These are phyloP conservation scores for Enteromius unitaeniatus DNA, from an alignment of 2,797 vertebrate species.

Conservation along the genomic window DNA sequence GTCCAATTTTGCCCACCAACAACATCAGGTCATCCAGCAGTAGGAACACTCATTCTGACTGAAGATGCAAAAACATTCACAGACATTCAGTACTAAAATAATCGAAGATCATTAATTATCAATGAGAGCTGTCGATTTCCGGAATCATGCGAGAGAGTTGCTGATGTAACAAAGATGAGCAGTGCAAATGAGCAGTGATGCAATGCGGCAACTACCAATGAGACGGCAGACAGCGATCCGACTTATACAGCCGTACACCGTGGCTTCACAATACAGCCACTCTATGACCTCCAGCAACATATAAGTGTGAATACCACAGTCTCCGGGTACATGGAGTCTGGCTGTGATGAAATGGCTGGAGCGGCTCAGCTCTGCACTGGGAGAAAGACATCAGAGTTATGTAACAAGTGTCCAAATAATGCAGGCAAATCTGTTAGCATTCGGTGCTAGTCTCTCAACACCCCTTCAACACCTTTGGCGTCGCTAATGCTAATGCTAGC, in stretches of 20 bases:
- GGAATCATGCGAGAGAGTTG: neutral
- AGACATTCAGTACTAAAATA: neutral
- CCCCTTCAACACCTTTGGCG: slow-evolving; percentile 7
- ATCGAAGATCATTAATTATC: slow-evolving; percentile 15
- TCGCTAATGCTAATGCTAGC: slow-evolving; percentile 22
- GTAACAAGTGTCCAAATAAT: slow-evolving; percentile 52
- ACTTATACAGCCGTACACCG: neutral
- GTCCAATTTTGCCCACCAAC: neutral
- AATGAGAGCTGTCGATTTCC: neutral
- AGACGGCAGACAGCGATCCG: neutral
- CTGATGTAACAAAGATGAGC: slow-evolving; percentile 9
- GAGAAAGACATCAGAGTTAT: slow-evolving; percentile 36
- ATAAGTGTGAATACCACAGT: neutral
- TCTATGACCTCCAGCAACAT: slow-evolving; percentile 22
- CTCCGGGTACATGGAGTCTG: neutral
- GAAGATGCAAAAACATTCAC: neutral
- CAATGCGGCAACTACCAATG: neutral
- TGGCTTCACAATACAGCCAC: neutral
- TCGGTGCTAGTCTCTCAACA: slow-evolving; percentile 16
- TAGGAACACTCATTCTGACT: neutral
- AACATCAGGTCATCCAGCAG: neutral
- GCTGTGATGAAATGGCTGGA: slow-evolving; percentile 39
- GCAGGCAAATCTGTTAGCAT: slow-evolving; percentile 24
- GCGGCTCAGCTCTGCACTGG: neutral
- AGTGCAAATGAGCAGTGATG: slow-evolving; percentile 4